Percentiles rank a stretch among this genome's conserved stretches.
phyloP scores from a whole-genome alignment of 2,888 invertebrate genomes.

The Sacculina carcini region DNA sequence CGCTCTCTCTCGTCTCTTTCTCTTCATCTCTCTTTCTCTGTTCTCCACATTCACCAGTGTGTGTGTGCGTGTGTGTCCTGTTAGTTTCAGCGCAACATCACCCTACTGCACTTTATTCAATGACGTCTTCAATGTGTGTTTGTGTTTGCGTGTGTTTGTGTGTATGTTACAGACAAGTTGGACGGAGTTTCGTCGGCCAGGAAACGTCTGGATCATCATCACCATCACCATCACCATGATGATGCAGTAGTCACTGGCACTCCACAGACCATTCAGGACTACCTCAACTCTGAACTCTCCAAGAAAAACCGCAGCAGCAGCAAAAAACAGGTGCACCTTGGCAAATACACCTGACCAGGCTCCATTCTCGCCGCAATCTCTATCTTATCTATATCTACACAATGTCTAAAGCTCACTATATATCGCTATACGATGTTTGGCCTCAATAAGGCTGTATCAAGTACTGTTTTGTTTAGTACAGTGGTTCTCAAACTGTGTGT shows the following conservation, averaged over 20 bases:
- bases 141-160: not conserved
- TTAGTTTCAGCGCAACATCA: too few species aligned
- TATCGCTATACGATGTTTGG: too few species aligned
- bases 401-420: too few species aligned
- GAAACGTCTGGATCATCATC: constrained; percentile 29
- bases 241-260: constrained; percentile 29
- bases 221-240: too few species aligned
- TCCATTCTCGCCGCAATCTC: too few species aligned
- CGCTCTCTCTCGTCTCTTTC: not conserved
- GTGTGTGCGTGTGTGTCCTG: too few species aligned
- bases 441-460: too few species aligned
- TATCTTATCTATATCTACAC: too few species aligned
- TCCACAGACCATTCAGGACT: constrained; percentile 57
- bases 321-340: constrained; percentile 57
- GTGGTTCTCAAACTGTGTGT: too few species aligned
- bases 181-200: constrained; percentile 49
- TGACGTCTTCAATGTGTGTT: not conserved
- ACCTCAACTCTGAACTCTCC: constrained; percentile 41
- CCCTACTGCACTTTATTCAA: too few species aligned
- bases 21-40: not conserved
- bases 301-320: constrained; percentile 29
- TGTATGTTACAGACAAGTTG: constrained; percentile 45
- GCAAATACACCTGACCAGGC: too few species aligned
- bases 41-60: not conserved
- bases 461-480: too few species aligned